Conservation (phyloP, 2,888 invertebrate species). For the Nephrotoma appendiculata region DNA sequence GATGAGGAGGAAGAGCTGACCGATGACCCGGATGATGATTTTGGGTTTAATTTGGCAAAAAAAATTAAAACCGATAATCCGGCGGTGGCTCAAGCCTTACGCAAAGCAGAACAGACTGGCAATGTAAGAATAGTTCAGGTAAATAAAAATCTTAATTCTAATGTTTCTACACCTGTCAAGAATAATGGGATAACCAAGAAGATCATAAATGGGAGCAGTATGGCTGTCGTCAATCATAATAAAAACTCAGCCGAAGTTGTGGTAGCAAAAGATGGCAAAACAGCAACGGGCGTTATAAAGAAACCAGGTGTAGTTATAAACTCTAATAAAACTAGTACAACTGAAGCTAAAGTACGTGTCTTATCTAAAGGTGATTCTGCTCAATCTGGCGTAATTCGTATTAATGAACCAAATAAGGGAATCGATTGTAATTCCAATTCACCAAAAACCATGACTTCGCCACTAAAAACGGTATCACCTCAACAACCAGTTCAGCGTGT, state of each 20-base stretch:
- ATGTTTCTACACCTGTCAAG: background rate
- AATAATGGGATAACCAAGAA: background rate
- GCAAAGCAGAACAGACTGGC: background rate
- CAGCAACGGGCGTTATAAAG: slow-evolving; percentile 27
- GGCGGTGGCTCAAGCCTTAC: background rate
- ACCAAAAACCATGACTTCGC: slow-evolving; percentile 5
- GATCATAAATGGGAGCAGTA: slow-evolving; percentile 15
- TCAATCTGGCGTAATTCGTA: slow-evolving; percentile 27
- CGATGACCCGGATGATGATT: slow-evolving; percentile 5
- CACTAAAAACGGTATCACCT: background rate
- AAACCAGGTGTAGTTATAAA: slow-evolving; percentile 20
- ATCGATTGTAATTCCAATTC: slow-evolving; percentile 7
- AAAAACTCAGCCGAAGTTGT: slow-evolving; percentile 27
- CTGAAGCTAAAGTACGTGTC: slow-evolving; percentile 28
- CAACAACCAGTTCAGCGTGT: background rate
- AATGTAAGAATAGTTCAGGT: slow-evolving; percentile 6
- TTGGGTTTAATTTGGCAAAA: background rate
- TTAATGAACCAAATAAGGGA: slow-evolving; percentile 9
- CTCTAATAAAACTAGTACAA: background rate
- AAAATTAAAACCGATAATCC: slow-evolving; percentile 5
- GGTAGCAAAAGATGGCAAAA: slow-evolving; percentile 26
- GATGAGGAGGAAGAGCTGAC: background rate
- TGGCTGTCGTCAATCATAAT: background rate
- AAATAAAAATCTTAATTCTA: slow-evolving; percentile 1
- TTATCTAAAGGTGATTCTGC: slow-evolving; percentile 26